Base-by-base conservation (phyloP, 2,113 vertebrate genomes). In the Pseudorasbora parva region DNA sequence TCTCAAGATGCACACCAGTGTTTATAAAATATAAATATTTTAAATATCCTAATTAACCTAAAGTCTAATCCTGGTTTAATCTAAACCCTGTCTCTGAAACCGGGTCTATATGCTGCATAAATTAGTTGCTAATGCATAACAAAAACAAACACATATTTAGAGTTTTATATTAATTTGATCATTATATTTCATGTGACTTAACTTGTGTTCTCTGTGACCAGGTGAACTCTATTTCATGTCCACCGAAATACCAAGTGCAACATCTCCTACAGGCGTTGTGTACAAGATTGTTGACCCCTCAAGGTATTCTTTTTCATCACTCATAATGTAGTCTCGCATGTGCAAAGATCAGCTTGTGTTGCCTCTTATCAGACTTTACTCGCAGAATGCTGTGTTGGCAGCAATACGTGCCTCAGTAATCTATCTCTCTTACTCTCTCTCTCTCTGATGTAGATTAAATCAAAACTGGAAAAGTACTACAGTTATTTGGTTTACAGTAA, bases 211-310 rank as follows among this genome's bases (percentile, higher is more conserved):
- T n/a, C 9, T 86, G 60, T 88, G 27, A 64, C 64, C 60, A 99
- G 97, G 97, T 7, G 97, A 98, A 90, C 92, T 99, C 49, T 99
- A 98, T 87, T 98, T 99, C 93, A 93, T 99, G 95, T 98, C 97
- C 0, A 99, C 97, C 0, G 95, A 93, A 0, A 2, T 96, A 47
- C 95, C 97, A 0, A 98, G 96, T 0, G 95, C 97, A 33, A 96
- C 94, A 0, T 95, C 95, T 5, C 90, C 95, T 0, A 89, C 89
- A 0, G 97, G 98, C 60, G 96, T 98, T 0, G 86, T 99, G 84
- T 99, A 99, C 91, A 99, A 99, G 91, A 91, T 98, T 45, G 94
- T 96, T 23, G 98, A 99, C 87, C 94, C 98, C 0, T 98, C 98
- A 64, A 95, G 97, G 98, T 98, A 93, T 90, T 92, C 6, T 43